Evolutionary conservation across 2,797 vertebrate species (phyloP).

Genomic region (Cheirogaleus major): DNA sequence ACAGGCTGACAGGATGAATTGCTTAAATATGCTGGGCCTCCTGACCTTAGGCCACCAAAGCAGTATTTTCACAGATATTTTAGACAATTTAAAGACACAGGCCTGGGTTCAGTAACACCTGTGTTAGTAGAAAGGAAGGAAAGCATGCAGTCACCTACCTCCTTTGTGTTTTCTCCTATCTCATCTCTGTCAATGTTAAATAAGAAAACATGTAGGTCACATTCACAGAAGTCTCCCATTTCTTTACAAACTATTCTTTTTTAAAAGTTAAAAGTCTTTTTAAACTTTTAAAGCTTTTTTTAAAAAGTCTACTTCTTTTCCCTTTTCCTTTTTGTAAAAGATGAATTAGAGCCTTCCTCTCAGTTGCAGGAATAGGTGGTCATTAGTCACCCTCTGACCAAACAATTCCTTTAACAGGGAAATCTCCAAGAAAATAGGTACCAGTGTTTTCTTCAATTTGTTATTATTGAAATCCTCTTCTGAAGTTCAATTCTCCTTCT

Average conservation of each 20-base stretch:
- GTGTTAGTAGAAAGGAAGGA: neutral
- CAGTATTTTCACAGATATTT: neutral
- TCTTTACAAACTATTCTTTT: neutral
- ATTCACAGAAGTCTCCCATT: neutral
- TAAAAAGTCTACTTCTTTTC: neutral
- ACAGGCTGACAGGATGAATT: neutral
- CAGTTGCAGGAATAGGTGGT: neutral
- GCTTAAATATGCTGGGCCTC: neutral
- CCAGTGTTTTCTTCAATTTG: neutral
- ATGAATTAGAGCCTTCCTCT: neutral
- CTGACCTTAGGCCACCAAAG: neutral
- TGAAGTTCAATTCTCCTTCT: conserved; percentile 36
- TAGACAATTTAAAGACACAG: neutral
- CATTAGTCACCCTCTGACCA: neutral
- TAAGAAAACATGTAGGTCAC: neutral
- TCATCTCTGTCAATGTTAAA: neutral
- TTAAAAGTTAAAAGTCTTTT: neutral
- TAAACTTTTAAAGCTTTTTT: neutral
- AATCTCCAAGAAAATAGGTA: conserved; percentile 47
- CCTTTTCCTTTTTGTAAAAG: neutral
- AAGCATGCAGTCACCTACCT: neutral
- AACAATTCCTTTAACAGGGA: conserved; percentile 37
- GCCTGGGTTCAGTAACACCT: neutral
- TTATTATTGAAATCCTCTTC: conserved; percentile 61
- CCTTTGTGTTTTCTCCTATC: neutral